These are phyloP conservation scores for Tipula helvola DNA, from an alignment of 2,888 invertebrate species.

Conservation along the genomic window DNA sequence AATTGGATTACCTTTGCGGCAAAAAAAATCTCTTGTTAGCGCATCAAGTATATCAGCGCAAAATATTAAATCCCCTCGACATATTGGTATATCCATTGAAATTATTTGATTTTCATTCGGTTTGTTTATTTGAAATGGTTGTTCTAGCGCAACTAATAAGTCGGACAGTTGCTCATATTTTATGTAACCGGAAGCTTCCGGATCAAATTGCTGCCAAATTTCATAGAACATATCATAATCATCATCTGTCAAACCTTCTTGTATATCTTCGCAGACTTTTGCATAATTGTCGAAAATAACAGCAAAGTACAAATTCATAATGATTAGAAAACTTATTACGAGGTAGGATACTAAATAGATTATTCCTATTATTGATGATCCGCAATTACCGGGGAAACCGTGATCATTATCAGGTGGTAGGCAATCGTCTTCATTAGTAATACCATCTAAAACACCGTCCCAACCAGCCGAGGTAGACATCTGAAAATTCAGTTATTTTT, in stretches of 20 bases:
- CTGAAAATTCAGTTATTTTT: conserved; percentile 35
- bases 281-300: conserved; percentile 99
- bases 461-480: conserved; percentile 97
- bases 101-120: conserved; percentile 98
- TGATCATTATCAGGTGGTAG: conserved; percentile 78
- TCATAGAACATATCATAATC: conserved; percentile 99
- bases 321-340: conserved; percentile 95
- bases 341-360: conserved; percentile 91
- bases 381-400: conserved; percentile 85
- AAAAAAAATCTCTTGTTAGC: conserved; percentile 96
- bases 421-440: conserved; percentile 91
- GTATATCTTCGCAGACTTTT: conserved; percentile 96
- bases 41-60: conserved; percentile 98
- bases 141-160: conserved; percentile 91
- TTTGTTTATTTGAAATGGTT: conserved; percentile 93
- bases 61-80: conserved; percentile 93
- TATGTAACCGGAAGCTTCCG: conserved; percentile 95
- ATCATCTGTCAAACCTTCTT: conserved; percentile 92
- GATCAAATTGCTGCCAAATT: conserved; percentile 98
- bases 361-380: conserved; percentile 86
- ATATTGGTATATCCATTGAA: conserved; percentile 97
- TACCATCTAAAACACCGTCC: conserved; percentile 90
- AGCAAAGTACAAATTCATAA: conserved; percentile 99
- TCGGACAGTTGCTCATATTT: conserved; percentile 88
- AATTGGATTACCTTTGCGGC: conserved; percentile 87